A percentile compares a stretch with the other conserved stretches of the same genome.
phyloP scores from a whole-genome alignment of 2,888 invertebrate species.

The Sphaerophoria rueppellii region DNA sequence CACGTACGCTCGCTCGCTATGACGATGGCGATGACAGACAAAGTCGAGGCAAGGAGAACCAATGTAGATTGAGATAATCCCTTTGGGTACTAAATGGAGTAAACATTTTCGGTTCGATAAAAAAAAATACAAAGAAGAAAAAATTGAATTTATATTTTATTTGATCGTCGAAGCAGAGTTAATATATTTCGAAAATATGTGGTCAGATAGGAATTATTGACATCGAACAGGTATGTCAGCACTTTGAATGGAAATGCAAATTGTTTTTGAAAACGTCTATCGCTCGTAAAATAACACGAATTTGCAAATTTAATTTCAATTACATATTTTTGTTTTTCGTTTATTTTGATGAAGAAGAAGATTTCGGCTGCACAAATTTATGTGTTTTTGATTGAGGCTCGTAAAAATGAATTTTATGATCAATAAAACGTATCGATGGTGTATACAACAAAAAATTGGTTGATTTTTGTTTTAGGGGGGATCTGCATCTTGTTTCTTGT shows the following conservation, averaged over 20 bases:
- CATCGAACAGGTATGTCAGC: constrained; percentile 47
- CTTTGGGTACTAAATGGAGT: constrained; percentile 56
- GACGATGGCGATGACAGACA: too few relatives aligned
- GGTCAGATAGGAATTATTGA: constrained; percentile 16
- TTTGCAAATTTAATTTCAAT: constrained; percentile 39
- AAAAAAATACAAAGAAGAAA: constrained; percentile 24
- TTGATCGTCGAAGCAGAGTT: constrained; percentile 57
- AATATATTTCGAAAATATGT: constrained; percentile 36
- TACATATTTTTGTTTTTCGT: constrained; percentile 25
- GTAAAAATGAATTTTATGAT: constrained; percentile 37
- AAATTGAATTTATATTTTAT: constrained; percentile 34
- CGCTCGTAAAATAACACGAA: neutral
- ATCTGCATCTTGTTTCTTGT: neutral
- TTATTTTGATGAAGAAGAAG: neutral
- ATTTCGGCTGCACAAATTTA: neutral
- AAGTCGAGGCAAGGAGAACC: too few relatives aligned
- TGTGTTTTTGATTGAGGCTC: constrained; percentile 16
- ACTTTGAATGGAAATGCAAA: constrained; percentile 39
- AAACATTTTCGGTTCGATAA: constrained; percentile 18
- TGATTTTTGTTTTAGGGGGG: neutral
- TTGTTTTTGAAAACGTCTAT: constrained; percentile 38
- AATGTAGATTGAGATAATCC: constrained; percentile 24
- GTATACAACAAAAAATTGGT: neutral
- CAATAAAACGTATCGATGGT: neutral
- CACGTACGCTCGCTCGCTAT: too few relatives aligned